Base-by-base conservation (phyloP, 37 sponge, comb jelly and placozoan genomes). In the Ephydatia muelleri region DNA sequence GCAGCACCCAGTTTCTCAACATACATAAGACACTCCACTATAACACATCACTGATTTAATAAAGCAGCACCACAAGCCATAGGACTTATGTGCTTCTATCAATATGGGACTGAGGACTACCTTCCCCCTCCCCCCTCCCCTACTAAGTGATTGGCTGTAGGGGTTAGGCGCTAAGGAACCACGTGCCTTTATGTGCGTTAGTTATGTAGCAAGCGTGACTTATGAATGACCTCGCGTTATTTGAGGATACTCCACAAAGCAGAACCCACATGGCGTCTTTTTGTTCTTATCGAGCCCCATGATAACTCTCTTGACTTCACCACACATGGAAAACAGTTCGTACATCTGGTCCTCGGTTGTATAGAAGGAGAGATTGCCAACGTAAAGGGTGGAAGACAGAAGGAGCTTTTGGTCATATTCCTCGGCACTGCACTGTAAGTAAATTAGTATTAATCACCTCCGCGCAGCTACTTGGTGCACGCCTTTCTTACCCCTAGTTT, bases 221-320 rank as follows among this genome's bases (percentile, higher is more conserved):
- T 43, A 43, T 11, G 47, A 43, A 43, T 43, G 47, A 8, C 47
- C 4, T 11, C 8, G 47, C 47, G 6, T 11, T 43, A 57, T 25
- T 13, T 31, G 31, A 38, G 88, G 84, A 84, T 95, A 99, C 94
- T 99, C 99, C 33, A 99, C 97, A 85, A 99, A 99, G 70, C 96
- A 97, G 86, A 99, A 99, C 26, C 99, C 99, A 92, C 99, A 99
- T 0, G 99, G 99, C 30, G 99, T 99, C 87, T 89, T 87, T 81
- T 97, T 93, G 32, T 82, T 29, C 26, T 92, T 73, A 82, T 99
- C 99, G 32, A 99, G 89, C 19, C 99, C 99, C 97, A 99, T 97
- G 72, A 99, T 92, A 27, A 99, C 96, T 33, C 95, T 85, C 87
- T 99, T 99, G 57, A 99, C 96, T 28, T 97, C 96, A 28, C 99